Conservation (phyloP, 1,140 invertebrate species). For the Cydia splendana region DNA sequence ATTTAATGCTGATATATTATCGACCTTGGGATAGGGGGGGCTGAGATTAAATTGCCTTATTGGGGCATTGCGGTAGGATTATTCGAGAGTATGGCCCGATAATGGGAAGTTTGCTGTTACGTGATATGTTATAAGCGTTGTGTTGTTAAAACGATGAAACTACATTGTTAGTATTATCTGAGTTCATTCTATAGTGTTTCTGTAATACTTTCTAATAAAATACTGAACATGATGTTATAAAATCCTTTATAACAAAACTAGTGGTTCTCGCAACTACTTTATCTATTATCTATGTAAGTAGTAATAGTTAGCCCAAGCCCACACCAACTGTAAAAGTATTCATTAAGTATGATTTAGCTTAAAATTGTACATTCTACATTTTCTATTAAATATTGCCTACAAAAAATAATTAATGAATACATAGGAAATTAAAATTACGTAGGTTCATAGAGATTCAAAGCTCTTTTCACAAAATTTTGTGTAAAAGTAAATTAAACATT, state of each 20-base stretch:
- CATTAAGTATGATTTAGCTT: too few relatives aligned
- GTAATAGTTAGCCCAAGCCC: neutral
- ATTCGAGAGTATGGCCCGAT: neutral
- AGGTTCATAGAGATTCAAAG: too few relatives aligned
- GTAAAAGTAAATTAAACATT: too few relatives aligned
- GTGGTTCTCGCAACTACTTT: too few relatives aligned
- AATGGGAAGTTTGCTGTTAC: neutral
- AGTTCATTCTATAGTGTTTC: neutral
- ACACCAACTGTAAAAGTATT: neutral
- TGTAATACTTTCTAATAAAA: neutral
- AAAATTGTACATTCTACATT: too few relatives aligned
- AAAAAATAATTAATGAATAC: too few relatives aligned
- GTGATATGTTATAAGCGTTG: neutral
- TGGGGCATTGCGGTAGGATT: neutral
- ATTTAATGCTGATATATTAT: neutral
- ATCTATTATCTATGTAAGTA: too few relatives aligned
- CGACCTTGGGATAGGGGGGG: neutral
- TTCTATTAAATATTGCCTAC: too few relatives aligned
- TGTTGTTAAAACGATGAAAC: neutral
- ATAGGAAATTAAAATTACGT: too few relatives aligned
- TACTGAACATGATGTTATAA: too few relatives aligned
- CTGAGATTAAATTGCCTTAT: neutral
- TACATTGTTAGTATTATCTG: neutral
- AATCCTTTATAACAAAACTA: too few relatives aligned
- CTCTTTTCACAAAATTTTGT: too few relatives aligned